Evolutionary conservation across 53 echinoderm and acorn worm genomes (phyloP).

Genomic region (Holothuria scabra): DNA sequence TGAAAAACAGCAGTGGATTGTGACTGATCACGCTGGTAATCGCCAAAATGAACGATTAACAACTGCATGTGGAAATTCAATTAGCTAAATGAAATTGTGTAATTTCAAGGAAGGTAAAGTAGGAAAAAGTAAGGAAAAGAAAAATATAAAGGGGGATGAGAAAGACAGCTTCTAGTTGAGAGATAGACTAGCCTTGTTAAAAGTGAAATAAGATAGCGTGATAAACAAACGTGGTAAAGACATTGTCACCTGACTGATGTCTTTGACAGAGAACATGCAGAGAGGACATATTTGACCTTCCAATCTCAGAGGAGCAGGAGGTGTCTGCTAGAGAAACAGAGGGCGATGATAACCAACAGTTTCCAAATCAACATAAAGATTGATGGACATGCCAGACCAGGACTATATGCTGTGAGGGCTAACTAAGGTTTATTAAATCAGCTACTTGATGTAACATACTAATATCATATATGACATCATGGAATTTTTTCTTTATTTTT

Average conservation of each 20-base stretch:
- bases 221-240: conserved; percentile 38
- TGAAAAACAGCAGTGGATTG: conserved; percentile 46
- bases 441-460: not conserved
- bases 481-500: not conserved
- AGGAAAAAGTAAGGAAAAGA: conserved; percentile 17
- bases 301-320: conserved; percentile 30
- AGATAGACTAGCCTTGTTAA: conserved; percentile 32
- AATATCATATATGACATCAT: not conserved
- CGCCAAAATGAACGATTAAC: conserved; percentile 49
- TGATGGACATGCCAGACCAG: conserved; percentile 16
- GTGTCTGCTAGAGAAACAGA: conserved; percentile 32
- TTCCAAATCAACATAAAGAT: conserved; percentile 10
- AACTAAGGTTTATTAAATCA: not conserved
- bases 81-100: conserved; percentile 47
- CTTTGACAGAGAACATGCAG: conserved; percentile 43
- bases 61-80: conserved; percentile 49
- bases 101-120: conserved; percentile 5
- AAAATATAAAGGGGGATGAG: not conserved
- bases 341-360: not conserved
- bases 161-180: not conserved
- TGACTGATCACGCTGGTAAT: conserved; percentile 47
- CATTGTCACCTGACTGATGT: conserved; percentile 39
- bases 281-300: conserved; percentile 38
- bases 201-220: conserved; percentile 20
- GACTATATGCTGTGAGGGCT: conserved; percentile 6